A percentile compares a stretch with the other conserved stretches of the same genome.
Conservation (phyloP, 2,113 vertebrate genomes). For the Rhagologus leucostigma region DNA sequence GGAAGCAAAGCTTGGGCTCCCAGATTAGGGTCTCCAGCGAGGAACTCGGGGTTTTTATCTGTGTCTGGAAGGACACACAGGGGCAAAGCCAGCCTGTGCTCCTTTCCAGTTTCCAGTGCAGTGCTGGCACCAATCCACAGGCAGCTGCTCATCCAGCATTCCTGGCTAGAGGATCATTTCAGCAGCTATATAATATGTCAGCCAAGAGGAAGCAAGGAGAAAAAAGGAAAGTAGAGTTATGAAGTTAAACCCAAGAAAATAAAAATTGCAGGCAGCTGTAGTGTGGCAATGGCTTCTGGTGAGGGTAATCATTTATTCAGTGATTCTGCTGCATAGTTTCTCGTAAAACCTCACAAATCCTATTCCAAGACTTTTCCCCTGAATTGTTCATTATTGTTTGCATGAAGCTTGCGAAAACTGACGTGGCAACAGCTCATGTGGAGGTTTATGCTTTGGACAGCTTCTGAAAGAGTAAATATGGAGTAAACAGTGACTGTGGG, state of each 20-base stretch:
- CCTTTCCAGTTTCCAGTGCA: slow-evolving; percentile 47
- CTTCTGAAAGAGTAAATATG: neutral
- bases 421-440: neutral
- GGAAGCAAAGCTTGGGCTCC: neutral
- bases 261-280: slow-evolving; percentile 37
- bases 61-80: neutral
- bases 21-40: neutral
- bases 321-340: neutral
- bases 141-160: slow-evolving; percentile 60
- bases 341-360: neutral
- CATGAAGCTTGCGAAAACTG: neutral
- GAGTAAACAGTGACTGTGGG: neutral
- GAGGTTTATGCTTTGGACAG: neutral
- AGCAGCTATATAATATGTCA: slow-evolving; percentile 45
- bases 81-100: slow-evolving; percentile 1
- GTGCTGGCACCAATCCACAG: slow-evolving; percentile 36
- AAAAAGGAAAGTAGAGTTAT: slow-evolving; percentile 33
- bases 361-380: neutral
- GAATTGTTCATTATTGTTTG: neutral
- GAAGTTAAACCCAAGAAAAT: slow-evolving; percentile 49
- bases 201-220: slow-evolving; percentile 63
- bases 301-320: neutral
- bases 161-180: slow-evolving; percentile 57
- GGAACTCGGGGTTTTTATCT: neutral
- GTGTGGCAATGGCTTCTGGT: neutral